phyloP scores from a whole-genome alignment of 2,888 invertebrate species.

The Apamea anceps region DNA sequence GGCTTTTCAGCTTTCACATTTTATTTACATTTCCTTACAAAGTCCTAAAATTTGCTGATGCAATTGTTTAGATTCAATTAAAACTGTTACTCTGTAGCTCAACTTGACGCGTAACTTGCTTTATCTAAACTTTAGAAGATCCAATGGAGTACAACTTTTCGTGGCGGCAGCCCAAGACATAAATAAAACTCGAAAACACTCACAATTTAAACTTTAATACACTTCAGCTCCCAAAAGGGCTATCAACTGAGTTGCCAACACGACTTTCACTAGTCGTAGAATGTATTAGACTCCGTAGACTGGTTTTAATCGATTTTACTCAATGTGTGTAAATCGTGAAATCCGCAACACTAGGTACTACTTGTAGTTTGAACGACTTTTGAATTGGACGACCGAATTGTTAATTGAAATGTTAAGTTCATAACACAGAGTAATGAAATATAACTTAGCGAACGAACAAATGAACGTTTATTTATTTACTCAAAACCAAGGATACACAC shows the following conservation, averaged over 20 bases:
- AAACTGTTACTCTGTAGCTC: slow-evolving; percentile 40
- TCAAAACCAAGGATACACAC: too few species aligned
- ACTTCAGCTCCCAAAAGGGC: slow-evolving; percentile 65
- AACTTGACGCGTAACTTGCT: slow-evolving; percentile 35
- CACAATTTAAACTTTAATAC: slow-evolving; percentile 65
- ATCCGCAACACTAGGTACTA: slow-evolving; percentile 25
- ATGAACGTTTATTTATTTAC: too few species aligned
- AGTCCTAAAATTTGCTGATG: slow-evolving; percentile 43
- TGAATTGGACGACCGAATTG: slow-evolving; percentile 27
- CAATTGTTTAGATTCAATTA: slow-evolving; percentile 63
- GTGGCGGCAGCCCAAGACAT: slow-evolving; percentile 58
- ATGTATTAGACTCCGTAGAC: slow-evolving; percentile 61
- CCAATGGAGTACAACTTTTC: slow-evolving; percentile 46
- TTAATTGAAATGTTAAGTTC: slow-evolving; percentile 7
- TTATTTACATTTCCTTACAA: slow-evolving; percentile 40
- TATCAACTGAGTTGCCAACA: slow-evolving; percentile 64
- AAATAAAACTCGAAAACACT: slow-evolving; percentile 61
- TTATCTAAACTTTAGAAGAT: slow-evolving; percentile 51
- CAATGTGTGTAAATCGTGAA: slow-evolving; percentile 63
- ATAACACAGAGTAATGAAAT: neutral
- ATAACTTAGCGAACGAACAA: neutral
- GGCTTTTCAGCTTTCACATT: slow-evolving; percentile 11
- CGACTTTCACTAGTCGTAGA: slow-evolving; percentile 68
- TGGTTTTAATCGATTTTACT: slow-evolving; percentile 68
- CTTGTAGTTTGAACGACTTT: slow-evolving; percentile 34